Evolutionary conservation across 2,113 vertebrate genomes (phyloP).

Genomic region (Mixornis gularis): DNA sequence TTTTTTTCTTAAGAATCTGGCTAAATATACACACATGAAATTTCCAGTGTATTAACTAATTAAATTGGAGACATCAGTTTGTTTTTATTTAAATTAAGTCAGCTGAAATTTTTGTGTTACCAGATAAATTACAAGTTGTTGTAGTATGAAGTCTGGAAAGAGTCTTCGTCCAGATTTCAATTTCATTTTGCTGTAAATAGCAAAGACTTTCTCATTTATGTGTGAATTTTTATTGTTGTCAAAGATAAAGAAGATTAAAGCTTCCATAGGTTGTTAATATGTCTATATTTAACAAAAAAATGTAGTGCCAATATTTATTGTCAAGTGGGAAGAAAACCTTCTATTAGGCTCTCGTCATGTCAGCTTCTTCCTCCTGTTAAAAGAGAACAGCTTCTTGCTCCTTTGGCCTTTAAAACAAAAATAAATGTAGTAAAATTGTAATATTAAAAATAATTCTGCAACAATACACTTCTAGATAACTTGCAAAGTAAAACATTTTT

Average conservation of each 20-base stretch:
- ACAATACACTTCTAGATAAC: background rate
- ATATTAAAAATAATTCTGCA: background rate
- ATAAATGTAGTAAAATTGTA: background rate
- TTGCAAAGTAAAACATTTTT: background rate
- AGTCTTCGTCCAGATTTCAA: background rate
- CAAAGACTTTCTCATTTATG: background rate
- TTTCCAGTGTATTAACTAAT: background rate
- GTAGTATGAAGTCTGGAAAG: background rate
- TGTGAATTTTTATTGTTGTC: background rate
- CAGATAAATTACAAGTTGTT: background rate
- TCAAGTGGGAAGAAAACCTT: background rate
- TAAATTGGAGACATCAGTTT: background rate
- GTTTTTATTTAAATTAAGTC: background rate
- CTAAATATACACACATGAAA: background rate
- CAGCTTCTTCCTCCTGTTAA: background rate
- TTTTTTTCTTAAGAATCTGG: background rate
- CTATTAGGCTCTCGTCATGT: background rate
- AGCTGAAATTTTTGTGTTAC: background rate
- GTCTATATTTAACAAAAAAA: background rate
- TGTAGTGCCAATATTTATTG: background rate
- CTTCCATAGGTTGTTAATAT: background rate
- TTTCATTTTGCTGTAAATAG: background rate
- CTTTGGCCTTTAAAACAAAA: background rate
- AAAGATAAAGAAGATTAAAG: background rate
- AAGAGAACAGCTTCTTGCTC: background rate